phyloP scores from a whole-genome alignment of 2,797 vertebrate species.

The Parambassis ranga region DNA sequence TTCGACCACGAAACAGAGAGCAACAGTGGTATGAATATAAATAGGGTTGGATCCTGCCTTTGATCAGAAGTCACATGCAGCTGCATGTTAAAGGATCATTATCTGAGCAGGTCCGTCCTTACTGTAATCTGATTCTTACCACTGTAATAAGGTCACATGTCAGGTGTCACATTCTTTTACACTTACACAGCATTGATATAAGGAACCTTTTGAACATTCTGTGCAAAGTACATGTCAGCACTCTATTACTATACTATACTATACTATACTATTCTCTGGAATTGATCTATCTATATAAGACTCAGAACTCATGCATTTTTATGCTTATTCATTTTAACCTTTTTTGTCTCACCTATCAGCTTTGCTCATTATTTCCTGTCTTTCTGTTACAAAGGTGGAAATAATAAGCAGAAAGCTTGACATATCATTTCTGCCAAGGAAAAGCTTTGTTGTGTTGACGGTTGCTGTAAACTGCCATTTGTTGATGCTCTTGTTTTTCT shows the following conservation, averaged over 20 bases:
- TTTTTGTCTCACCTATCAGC: not conserved
- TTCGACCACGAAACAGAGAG: slow-evolving; percentile 10
- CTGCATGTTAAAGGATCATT: slow-evolving; percentile 6
- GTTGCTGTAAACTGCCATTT: slow-evolving; percentile 41
- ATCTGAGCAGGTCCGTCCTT: too few species aligned
- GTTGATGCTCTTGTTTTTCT: slow-evolving; percentile 56
- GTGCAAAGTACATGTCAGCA: not conserved
- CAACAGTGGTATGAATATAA: slow-evolving; percentile 25
- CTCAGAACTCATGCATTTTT: not conserved
- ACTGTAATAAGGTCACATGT: too few species aligned
- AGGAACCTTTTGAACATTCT: not conserved
- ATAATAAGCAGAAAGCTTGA: too few species aligned
- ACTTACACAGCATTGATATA: too few species aligned
- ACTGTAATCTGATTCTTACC: too few species aligned
- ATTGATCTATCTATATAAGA: not conserved
- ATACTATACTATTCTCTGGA: too few species aligned
- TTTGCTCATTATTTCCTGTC: not conserved
- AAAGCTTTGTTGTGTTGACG: slow-evolving; percentile 34
- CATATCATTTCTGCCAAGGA: slow-evolving; percentile 1
- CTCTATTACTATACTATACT: too few species aligned
- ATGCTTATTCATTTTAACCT: not conserved
- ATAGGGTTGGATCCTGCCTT: slow-evolving; percentile 13
- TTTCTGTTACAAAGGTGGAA: slow-evolving; percentile 22
- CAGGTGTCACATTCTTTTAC: not conserved
- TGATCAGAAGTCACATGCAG: slow-evolving; percentile 2